Evolutionary conservation across 2,888 invertebrate genomes (phyloP), one percentile per base, ranked within the genome.

Genomic region (Gasteruption jaculator): DNA sequence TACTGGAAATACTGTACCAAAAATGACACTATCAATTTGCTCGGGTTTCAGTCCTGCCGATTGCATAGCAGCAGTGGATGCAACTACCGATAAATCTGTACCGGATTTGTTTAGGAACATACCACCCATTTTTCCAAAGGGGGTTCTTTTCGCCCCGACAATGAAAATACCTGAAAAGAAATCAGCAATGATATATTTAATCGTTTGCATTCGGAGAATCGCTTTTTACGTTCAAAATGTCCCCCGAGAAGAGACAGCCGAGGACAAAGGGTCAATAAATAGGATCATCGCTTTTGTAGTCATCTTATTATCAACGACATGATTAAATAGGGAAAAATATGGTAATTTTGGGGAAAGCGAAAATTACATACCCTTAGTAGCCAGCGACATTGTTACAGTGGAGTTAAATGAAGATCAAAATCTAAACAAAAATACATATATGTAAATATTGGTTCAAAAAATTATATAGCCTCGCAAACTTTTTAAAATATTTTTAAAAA

Each of bases 111-210:
- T 85, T 20, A 80, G 78, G 63, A 91, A 82, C 57, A 81, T 80
- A 0, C 91, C 91, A 3, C 97, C 97, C 73, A 87, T 95, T 1
- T 96, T 86, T 38, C 97, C 97, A 73, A 97, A 97, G 3, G 96
- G 88, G 1, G 96, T 97, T 49, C 97, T 83, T 73, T 96, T 97
- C 11, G 96, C 96, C 54, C 90, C 92, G 48, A 97, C 91, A 66
- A 93, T 86, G 68, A 88, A 91, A 50, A 92, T 77, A 61, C 91
- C 92, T 91, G 57, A 5, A 63, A 57, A 51, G 31, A 47, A 20
- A 29, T 25, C 12, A 6, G 7, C 20, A 8, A 33, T 12, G n/a
- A 2, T 34, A 31, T 11, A 15, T 37, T 37, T 37, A 19, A 30
- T 11, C 30, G 18, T 12, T 32, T 40, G 25, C 21, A 31, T 16